These are phyloP conservation scores for Lordiphosa mommai DNA, from an alignment of 1,140 invertebrate genomes.

Conservation along the genomic window DNA sequence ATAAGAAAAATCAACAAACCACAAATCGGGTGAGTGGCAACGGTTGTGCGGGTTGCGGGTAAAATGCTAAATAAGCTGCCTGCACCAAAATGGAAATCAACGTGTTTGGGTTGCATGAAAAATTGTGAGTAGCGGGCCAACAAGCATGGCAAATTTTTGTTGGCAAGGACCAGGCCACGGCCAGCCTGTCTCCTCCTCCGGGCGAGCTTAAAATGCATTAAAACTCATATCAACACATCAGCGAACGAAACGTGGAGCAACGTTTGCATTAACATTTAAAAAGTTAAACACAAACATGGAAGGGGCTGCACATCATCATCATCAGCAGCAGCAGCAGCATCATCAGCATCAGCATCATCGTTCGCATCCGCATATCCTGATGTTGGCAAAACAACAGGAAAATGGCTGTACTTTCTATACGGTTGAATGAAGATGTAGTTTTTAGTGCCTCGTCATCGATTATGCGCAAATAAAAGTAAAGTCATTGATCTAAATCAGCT, in stretches of 20 bases:
- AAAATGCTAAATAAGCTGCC: slow-evolving; percentile 56
- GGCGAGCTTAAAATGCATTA: slow-evolving; percentile 52
- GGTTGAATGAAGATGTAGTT: too few relatives aligned
- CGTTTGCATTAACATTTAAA: slow-evolving; percentile 58
- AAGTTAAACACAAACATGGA: slow-evolving; percentile 61
- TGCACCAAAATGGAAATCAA: slow-evolving; percentile 48
- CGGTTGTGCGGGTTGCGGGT: neutral
- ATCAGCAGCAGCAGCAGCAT: slow-evolving; percentile 8
- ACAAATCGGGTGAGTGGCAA: slow-evolving; percentile 45
- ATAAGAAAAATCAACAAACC: slow-evolving; percentile 60
- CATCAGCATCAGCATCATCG: neutral
- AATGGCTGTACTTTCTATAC: too few relatives aligned
- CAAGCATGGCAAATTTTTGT: slow-evolving; percentile 48
- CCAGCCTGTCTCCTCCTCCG: neutral
- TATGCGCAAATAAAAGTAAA: too few relatives aligned
- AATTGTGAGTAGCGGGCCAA: slow-evolving; percentile 43
- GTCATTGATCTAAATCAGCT: too few relatives aligned
- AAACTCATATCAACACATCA: slow-evolving; percentile 28
- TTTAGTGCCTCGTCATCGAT: too few relatives aligned
- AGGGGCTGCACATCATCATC: slow-evolving; percentile 24
- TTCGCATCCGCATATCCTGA: neutral
- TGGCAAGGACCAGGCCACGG: slow-evolving; percentile 23
- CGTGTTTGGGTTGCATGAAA: slow-evolving; percentile 33
- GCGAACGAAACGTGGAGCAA: slow-evolving; percentile 7
- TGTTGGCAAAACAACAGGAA: too few relatives aligned